Conservation (phyloP, 1,140 invertebrate species). For the Cydia fagiglandana region DNA sequence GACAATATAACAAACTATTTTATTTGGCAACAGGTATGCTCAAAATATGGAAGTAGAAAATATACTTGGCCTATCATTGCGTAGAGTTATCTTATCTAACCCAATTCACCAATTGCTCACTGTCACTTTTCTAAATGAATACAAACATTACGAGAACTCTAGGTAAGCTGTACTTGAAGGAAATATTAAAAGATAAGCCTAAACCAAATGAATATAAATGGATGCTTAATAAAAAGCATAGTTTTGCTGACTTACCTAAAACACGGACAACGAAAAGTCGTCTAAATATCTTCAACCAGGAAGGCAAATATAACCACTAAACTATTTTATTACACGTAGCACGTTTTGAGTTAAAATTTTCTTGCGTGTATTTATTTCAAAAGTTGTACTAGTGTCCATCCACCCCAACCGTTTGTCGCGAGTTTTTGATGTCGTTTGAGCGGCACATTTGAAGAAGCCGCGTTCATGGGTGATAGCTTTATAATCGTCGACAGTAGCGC, state of each 20-base stretch:
- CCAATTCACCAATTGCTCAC: constrained; percentile 43
- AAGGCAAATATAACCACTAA: neutral
- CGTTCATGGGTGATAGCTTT: constrained; percentile 41
- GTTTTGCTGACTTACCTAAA: neutral
- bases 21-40: neutral
- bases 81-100: constrained; percentile 53
- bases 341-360: neutral
- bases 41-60: constrained; percentile 17
- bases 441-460: constrained; percentile 67
- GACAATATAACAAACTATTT: neutral
- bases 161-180: neutral
- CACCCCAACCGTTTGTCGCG: constrained; percentile 51
- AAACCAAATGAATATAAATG: neutral
- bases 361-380: constrained; percentile 2
- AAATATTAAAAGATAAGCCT: neutral
- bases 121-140: neutral
- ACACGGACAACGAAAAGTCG: constrained; percentile 2
- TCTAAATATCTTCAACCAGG: neutral
- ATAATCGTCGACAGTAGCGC: constrained; percentile 43
- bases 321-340: constrained; percentile 2
- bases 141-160: neutral
- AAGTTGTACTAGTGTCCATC: neutral
- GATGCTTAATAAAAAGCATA: neutral
- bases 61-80: constrained; percentile 22
- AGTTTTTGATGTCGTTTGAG: constrained; percentile 71